Evolutionary conservation across 2,797 vertebrate genomes (phyloP), one percentile per base, ranked within the genome.

Genomic region (Mallotus villosus): DNA sequence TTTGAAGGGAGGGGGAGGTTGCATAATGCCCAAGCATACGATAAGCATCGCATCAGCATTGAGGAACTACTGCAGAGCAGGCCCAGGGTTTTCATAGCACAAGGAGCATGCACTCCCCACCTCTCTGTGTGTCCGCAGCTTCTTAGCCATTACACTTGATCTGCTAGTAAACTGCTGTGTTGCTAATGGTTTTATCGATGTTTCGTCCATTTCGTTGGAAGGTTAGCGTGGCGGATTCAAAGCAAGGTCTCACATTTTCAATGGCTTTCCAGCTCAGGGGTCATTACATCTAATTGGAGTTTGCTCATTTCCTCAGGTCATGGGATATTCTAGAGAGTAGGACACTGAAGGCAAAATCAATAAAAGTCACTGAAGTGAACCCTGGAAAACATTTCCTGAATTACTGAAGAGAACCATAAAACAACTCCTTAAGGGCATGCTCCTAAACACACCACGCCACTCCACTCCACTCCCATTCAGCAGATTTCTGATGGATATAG

Each of bases 221-320:
- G 62, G 41, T 6, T 68, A 63, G 63, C 21, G 24, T 68, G 65
- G 17, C 24, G 25, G 53, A 61, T 14, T n/a, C 32, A 58, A 49
- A 53, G 41, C 60, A 68, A 46, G 68, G 53, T 66, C 77, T 73
- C 73, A 32, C 19, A 25, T 32, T 74, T 65, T 68, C 63, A 80
- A 77, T 78, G 74, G 72, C 70, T 80, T 80, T 74, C 78, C 69
- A 67, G 71, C 72, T 68, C 57, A 63, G 37, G 75, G 82, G 87
- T 87, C 87, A 85, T 87, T 90, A 77, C 9, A 12, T 75, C 73
- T 77, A 84, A 85, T 68, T 84, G 27, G 69, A 80, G 68, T 61
- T 74, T 46, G 68, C 76, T 74, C 63, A 78, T 76, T 84, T 82
- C 71, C 71, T 58, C 51, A 32, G 71, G 77, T 71, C 58, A 74